Evolutionary conservation across 2,797 vertebrate species (phyloP), one percentile per base, ranked within the genome.

Genomic region (Tympanoctomys barrerae): DNA sequence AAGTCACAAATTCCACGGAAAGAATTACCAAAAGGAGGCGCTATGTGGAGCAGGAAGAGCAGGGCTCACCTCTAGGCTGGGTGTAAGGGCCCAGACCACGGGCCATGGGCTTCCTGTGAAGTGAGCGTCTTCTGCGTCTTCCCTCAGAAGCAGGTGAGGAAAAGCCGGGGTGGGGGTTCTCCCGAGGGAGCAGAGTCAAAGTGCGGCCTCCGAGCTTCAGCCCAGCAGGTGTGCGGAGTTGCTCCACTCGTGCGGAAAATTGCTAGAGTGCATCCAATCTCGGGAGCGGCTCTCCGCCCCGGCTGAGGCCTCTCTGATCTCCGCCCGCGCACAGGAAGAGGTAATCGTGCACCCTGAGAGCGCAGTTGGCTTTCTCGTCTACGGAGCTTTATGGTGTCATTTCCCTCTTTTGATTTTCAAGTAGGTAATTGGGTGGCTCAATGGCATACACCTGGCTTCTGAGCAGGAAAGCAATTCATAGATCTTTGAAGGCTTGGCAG

Each of bases 351-450:
- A 33, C 83, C 77, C 77, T 36, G 42, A 96, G 95, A 94, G 91
- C 89, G n/a, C 90, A 81, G 95, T 96, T 97, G 92, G 88, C 84
- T 90, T 94, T 97, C 94, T 93, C 90, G 26, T 94, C 88, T 94
- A 42, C 57, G 80, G 12, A 57, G 77, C 66, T 96, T 96, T 95
- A 95, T 39, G 59, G 87, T 94, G 96, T 97, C 96, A 94, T 95
- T 97, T 96, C 95, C 93, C 81, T 5, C 81, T 89, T 97, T 91
- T 97, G 96, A 97, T 95, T 98, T 96, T 97, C 71, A 95, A 97
- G 96, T 96, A 94, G 54, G 64, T 96, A 93, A 97, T 96, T 94
- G 92, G 94, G 36, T 91, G 96, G 90, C 90, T 94, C 96, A 94
- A 96, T 28, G 68, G 84, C 90, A 89, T 64, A 94, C 94, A 97